A percentile compares a stretch with the other conserved stretches of the same genome.
These are phyloP conservation scores for Melanotaenia maccullochi DNA, from an alignment of 2,797 vertebrate species.

Conservation along the genomic window DNA sequence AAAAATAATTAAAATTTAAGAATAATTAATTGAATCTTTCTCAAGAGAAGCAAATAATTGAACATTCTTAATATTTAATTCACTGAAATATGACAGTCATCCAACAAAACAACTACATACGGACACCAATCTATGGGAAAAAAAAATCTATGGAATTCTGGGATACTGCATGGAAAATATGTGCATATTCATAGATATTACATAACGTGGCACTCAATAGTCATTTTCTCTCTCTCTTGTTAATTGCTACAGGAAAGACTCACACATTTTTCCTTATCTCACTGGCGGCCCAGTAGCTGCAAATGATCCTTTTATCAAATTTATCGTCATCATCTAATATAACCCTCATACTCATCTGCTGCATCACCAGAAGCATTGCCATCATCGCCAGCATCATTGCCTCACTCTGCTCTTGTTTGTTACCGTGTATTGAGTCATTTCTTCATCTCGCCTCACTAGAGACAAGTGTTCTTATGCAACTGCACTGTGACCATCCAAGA, in stretches of 20 bases:
- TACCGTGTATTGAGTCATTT: conserved; percentile 57
- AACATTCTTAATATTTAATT: conserved; percentile 7
- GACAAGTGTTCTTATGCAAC: conserved; percentile 68
- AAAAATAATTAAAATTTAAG: not conserved
- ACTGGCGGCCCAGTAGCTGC: not conserved
- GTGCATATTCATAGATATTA: too few species aligned
- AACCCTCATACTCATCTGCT: conserved; percentile 4
- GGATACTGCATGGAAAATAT: not conserved
- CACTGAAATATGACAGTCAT: not conserved
- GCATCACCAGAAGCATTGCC: conserved; percentile 13
- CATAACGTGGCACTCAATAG: too few species aligned
- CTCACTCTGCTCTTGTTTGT: conserved; percentile 18
- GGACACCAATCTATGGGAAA: too few species aligned
- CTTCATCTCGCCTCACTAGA: conserved; percentile 49
- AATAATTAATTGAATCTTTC: not conserved
- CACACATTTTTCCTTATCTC: not conserved
- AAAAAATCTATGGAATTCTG: not conserved
- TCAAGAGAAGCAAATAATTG: not conserved
- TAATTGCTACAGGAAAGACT: not conserved
- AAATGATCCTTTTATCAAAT: not conserved
- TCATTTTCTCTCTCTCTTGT: too few species aligned
- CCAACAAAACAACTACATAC: not conserved
- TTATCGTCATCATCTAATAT: conserved; percentile 2
- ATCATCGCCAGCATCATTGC: conserved; percentile 12
- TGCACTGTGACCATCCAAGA: conserved; percentile 39